phyloP scores from a whole-genome alignment of 2,113 vertebrate genomes.

The Sporophila hypoxantha region DNA sequence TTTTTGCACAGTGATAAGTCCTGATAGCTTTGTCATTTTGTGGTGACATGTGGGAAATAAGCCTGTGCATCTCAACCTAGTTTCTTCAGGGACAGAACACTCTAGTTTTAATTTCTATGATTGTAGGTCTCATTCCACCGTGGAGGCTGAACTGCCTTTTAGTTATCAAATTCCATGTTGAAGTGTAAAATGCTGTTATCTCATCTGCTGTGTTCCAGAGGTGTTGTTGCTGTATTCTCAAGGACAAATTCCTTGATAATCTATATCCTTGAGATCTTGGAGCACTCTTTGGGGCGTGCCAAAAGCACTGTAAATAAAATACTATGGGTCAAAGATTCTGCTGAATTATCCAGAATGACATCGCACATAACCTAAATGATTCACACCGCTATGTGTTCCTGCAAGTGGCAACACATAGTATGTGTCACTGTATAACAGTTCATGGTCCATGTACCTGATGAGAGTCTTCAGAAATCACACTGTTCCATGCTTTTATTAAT shows the following conservation, averaged over 20 bases:
- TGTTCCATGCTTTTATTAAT: neutral
- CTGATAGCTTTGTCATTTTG: neutral
- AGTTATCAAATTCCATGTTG: neutral
- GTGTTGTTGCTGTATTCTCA: neutral
- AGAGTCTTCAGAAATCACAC: neutral
- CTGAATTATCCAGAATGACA: neutral
- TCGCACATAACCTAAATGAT: neutral
- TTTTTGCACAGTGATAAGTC: neutral
- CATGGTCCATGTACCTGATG: neutral
- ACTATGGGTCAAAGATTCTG: neutral
- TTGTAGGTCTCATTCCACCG: neutral
- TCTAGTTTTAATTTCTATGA: neutral
- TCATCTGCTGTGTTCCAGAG: neutral
- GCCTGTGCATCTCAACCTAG: neutral
- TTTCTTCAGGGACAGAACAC: neutral
- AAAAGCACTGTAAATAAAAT: neutral
- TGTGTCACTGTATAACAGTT: neutral
- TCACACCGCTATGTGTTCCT: neutral
- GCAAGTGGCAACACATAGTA: neutral
- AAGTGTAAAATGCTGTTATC: neutral
- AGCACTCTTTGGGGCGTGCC: neutral
- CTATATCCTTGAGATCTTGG: neutral
- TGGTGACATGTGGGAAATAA: neutral
- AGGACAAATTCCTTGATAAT: constrained; percentile 1
- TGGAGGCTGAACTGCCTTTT: neutral